Conservation (phyloP, 2,888 invertebrate genomes). For the Biston stratarius region DNA sequence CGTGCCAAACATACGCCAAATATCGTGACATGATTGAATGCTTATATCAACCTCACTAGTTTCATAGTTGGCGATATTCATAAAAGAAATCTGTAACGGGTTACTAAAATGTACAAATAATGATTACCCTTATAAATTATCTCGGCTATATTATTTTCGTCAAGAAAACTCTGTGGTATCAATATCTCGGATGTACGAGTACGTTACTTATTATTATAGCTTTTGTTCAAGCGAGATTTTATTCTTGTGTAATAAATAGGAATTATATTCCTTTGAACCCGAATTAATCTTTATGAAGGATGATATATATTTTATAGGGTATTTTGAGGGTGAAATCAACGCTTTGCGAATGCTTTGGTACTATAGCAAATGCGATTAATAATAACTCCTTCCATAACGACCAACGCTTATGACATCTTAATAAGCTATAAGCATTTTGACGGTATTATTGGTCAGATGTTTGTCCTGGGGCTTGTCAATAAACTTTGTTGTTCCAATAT, state of each 20-base stretch:
- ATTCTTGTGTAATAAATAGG: conserved; percentile 14
- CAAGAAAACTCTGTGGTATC: conserved; percentile 26
- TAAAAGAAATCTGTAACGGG: conserved; percentile 22
- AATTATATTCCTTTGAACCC: conserved; percentile 36
- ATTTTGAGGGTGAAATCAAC: conserved; percentile 32
- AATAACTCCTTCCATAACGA: conserved; percentile 31
- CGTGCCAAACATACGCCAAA: conserved; percentile 37
- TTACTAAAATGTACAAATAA: conserved; percentile 22
- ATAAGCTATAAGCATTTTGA: conserved; percentile 21
- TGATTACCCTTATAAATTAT: conserved; percentile 15
- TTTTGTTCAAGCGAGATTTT: conserved; percentile 10
- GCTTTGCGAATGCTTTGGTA: conserved; percentile 23
- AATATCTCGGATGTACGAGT: conserved; percentile 20
- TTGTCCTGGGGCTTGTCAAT: conserved; percentile 22
- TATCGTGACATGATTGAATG: conserved; percentile 39
- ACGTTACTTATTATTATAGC: conserved; percentile 13
- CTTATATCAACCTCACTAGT: conserved; percentile 12
- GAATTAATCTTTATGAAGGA: conserved; percentile 35
- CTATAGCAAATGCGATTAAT: conserved; percentile 26
- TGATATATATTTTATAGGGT: conserved; percentile 18
- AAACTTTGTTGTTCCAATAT: conserved; percentile 27
- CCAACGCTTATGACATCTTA: conserved; percentile 34
- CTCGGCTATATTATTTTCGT: conserved; percentile 32
- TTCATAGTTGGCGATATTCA: conserved; percentile 28
- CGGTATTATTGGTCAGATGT: conserved; percentile 37